Base-by-base conservation (phyloP, 2,797 vertebrate species). In the Arremon aurantiirostris region DNA sequence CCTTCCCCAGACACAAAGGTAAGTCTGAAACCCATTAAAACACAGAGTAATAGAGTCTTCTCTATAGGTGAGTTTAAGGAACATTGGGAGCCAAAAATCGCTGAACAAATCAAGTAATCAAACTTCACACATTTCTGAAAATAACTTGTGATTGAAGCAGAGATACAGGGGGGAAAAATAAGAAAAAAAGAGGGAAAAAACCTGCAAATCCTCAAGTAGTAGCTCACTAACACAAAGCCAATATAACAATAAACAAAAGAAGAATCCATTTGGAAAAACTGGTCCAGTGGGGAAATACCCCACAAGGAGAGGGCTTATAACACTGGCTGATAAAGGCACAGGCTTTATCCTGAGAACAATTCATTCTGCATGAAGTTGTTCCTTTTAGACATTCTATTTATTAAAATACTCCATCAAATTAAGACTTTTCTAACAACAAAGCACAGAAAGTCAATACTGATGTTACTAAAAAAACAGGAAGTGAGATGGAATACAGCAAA, bases 381-480 rank as follows among this genome's bases (percentile, higher is more conserved):
- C 47, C 57, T 90, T 82, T 50, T 30, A 82, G 68, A 73, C 47
- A 41, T 86, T 95, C 66, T 79, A 46, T 78, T 95, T 94, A 86
- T 73, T 89, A 91, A 92, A 91, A 90, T 90, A 78, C 30, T 88
- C 83, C 52, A 82, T 78, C 88, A 93, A 78, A 92, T 83, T 57
- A 92, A 71, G 79, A 81, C 61, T 81, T 83, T 78, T 61, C 49
- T 65, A 84, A 68, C 41, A 94, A 83, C 27, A 85, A 91, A 83
- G 50, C 60, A 72, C 60, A 65, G 50, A 91, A 94, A 81, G 53
- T 77, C 77, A 91, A 82, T 82, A 86, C 8, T 69, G 83, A 70
- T 46, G 41, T 72, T 69, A 65, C 42, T 68, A 19, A 53, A 63
- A 80, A 44, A 55, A 2, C 22, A 63, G 47, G 39, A 72, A 76